Evolutionary conservation across 2,888 invertebrate species (phyloP).

Genomic region (Ophion ventricosus): DNA sequence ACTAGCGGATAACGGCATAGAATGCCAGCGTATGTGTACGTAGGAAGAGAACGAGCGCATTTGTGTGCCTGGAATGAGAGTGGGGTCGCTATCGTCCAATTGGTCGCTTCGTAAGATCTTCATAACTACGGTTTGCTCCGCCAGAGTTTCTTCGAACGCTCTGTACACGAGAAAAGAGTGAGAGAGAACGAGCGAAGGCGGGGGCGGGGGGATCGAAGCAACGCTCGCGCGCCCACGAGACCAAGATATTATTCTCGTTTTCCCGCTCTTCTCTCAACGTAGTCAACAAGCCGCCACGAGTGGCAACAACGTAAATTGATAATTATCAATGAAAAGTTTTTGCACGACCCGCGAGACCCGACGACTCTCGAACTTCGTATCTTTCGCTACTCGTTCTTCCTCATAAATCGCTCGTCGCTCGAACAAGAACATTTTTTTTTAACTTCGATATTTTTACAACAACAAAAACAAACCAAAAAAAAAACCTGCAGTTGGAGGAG

Average conservation of each 20-base stretch:
- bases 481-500: neutral
- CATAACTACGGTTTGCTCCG: conserved; percentile 71
- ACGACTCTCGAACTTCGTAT: conserved; percentile 8
- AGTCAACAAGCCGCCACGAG: conserved; percentile 65
- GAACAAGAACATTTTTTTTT: neutral
- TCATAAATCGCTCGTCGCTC: neutral
- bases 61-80: neutral
- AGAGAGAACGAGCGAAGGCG: conserved; percentile 7
- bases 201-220: conserved; percentile 14
- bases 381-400: neutral
- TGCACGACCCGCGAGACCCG: conserved; percentile 28
- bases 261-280: conserved; percentile 65
- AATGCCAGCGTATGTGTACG: neutral
- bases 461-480: too few relatives aligned
- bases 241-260: conserved; percentile 52
- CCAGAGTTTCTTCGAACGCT: conserved; percentile 68
- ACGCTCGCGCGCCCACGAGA: conserved; percentile 50
- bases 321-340: conserved; percentile 73
- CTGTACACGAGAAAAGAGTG: conserved; percentile 16
- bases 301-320: conserved; percentile 75
- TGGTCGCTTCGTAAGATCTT: conserved; percentile 67
- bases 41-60: neutral
- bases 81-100: conserved; percentile 54
- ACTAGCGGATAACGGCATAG: conserved; percentile 25
- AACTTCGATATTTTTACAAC: neutral